phyloP scores from a whole-genome alignment of 1,140 invertebrate genomes.

The Zelostemma sp. region DNA sequence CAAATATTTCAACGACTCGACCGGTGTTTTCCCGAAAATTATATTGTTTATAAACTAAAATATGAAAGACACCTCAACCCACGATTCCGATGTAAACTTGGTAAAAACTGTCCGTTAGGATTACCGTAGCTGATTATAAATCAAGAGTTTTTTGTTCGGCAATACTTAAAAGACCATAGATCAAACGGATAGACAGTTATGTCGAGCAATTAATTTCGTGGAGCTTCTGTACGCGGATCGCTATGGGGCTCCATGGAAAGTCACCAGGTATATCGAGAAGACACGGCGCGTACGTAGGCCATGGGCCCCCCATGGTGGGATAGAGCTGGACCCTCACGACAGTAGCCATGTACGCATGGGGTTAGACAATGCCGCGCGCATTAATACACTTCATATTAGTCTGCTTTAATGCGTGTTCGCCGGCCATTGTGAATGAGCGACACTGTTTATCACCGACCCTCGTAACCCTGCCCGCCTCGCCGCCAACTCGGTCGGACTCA shows the following conservation, averaged over 20 bases:
- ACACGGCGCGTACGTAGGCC: constrained; percentile 41
- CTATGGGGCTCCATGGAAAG: constrained; percentile 52
- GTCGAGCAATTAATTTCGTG: constrained; percentile 35
- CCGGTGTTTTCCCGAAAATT: too few species aligned
- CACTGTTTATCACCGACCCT: constrained; percentile 71
- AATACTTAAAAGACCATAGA: background rate
- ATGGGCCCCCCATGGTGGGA: constrained; percentile 64
- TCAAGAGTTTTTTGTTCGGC: constrained; percentile 7
- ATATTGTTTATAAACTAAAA: too few species aligned
- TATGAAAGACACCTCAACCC: too few species aligned
- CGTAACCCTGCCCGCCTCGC: constrained; percentile 51
- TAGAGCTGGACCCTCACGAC: constrained; percentile 63
- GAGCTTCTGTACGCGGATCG: constrained; percentile 44
- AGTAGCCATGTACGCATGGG: constrained; percentile 67
- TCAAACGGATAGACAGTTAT: constrained; percentile 22
- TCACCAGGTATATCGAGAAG: constrained; percentile 57
- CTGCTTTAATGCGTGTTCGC: constrained; percentile 69
- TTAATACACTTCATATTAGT: constrained; percentile 72
- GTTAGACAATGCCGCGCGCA: constrained; percentile 69
- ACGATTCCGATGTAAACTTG: too few species aligned
- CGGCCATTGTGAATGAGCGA: constrained; percentile 70
- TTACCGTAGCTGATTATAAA: too few species aligned
- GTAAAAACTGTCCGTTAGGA: too few species aligned
- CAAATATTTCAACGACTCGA: too few species aligned
- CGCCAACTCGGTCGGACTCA: constrained; percentile 42